Evolutionary conservation across 2,888 invertebrate species (phyloP).

Genomic region (Portevinia maculata): DNA sequence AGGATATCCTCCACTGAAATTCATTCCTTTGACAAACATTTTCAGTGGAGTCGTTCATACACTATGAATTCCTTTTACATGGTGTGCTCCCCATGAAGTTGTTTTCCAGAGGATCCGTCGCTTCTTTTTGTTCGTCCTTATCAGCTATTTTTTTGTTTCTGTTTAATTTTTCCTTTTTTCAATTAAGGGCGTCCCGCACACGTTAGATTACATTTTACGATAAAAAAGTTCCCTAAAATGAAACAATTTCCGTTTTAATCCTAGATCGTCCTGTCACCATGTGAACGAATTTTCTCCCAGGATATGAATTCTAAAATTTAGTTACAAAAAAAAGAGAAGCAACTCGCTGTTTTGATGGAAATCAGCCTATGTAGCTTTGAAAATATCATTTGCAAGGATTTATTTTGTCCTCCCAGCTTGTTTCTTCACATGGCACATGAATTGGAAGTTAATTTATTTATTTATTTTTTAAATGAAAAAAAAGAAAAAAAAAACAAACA

Average conservation of each 20-base stretch:
- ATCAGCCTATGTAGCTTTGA: conserved; percentile 57
- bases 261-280: conserved; percentile 57
- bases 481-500: conserved; percentile 30
- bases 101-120: conserved; percentile 24
- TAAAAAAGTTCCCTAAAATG: conserved; percentile 68
- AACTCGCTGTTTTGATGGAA: conserved; percentile 50
- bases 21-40: conserved; percentile 55
- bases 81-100: conserved; percentile 19
- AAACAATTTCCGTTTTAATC: conserved; percentile 72
- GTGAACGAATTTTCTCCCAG: conserved; percentile 48
- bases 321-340: conserved; percentile 28
- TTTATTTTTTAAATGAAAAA: conserved; percentile 22
- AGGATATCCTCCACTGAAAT: conserved; percentile 31
- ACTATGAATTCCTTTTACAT: too few relatives aligned
- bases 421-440: conserved; percentile 10
- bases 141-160: conserved; percentile 29
- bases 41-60: conserved; percentile 39
- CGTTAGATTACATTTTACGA: conserved; percentile 63
- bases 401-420: neutral
- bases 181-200: conserved; percentile 60
- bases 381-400: conserved; percentile 48
- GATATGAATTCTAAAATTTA: conserved; percentile 61
- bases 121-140: conserved; percentile 60
- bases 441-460: conserved; percentile 35
- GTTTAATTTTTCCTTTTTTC: conserved; percentile 40